Evolutionary conservation across 2,888 invertebrate species (phyloP).

Genomic region (Ennomos erosarius): DNA sequence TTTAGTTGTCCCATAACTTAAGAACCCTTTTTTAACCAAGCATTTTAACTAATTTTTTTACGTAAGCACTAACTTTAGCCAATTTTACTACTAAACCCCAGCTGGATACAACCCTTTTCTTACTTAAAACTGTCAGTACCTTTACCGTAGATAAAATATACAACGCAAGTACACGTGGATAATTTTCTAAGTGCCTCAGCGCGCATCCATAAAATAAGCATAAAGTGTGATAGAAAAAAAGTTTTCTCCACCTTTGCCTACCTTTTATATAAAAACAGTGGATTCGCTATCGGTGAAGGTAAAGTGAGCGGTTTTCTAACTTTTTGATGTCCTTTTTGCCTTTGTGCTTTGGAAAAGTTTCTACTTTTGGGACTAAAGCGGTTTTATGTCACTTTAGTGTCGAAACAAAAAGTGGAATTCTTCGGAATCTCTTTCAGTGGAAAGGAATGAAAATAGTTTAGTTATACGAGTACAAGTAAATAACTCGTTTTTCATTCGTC

Average conservation of each 20-base stretch:
- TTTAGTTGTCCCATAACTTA: too few relatives aligned
- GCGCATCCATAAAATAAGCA: slow-evolving; percentile 47
- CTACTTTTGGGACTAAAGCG: slow-evolving; percentile 17
- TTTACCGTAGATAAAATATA: slow-evolving; percentile 17
- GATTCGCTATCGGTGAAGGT: slow-evolving; percentile 40
- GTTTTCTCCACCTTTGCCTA: slow-evolving; percentile 26
- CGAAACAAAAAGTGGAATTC: slow-evolving; percentile 8
- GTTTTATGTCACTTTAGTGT: slow-evolving; percentile 20
- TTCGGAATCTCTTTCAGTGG: too few relatives aligned
- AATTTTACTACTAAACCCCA: too few relatives aligned
- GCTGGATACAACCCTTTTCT: slow-evolving; percentile 16
- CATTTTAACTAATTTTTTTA: too few relatives aligned
- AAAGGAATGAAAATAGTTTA: too few relatives aligned
- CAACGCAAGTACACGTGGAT: slow-evolving; percentile 20
- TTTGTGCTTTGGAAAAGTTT: slow-evolving; percentile 26
- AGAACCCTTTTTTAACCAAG: too few relatives aligned
- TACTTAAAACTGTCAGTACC: slow-evolving; percentile 17
- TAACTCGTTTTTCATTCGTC: too few relatives aligned
- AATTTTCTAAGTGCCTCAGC: slow-evolving; percentile 40
- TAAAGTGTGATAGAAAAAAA: slow-evolving; percentile 51
- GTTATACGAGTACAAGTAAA: too few relatives aligned
- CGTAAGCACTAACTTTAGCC: too few relatives aligned
- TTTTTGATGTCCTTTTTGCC: slow-evolving; percentile 31
- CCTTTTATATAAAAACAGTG: slow-evolving; percentile 43
- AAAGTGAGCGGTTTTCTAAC: slow-evolving; percentile 37